Evolutionary conservation across 2,797 vertebrate species (phyloP), one percentile per base, ranked within the genome.

Genomic region (Momotus momota): DNA sequence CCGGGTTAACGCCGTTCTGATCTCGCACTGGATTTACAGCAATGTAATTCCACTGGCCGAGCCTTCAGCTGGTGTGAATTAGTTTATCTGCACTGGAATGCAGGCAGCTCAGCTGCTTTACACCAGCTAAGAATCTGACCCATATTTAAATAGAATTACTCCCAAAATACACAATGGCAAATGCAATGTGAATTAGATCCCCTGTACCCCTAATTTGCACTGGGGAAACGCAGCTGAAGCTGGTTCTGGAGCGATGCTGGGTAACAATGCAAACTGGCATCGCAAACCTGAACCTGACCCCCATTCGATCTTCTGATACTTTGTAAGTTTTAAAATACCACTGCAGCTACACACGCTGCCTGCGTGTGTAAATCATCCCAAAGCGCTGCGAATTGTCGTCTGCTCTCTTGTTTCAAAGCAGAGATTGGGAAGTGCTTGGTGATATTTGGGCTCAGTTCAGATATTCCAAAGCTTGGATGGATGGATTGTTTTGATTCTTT

Each of bases 401-500:
- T 5, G 12, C 70, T 96, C 96, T 98, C 97, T 52, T 92, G 87
- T 97, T 98, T 97, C 97, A 98, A 98, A 98, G 97, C 51, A 45
- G 90, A 97, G 96, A 93, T 75, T n/a, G 95, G 96, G 94, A 96
- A 97, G 95, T 93, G 95, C 95, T 95, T 74, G 92, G 93, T 96
- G 97, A 97, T 96, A 97, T 94, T 97, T 96, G 97, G 97, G 97
- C 93, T 96, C 95, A 61, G 88, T 86, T 95, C 96, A 92, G 91
- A 96, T 98, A 97, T 80, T 97, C 96, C 95, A 41, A 25, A 96
- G 95, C 97, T 97, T 96, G 97, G 97, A 95, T 94, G 96, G 97
- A 90, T 91, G 96, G 92, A 96, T 97, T 97, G 97, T 98, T 98
- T 98, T 97, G 97, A 97, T 98, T 98, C 97, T 97, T 97, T 95